Base-by-base conservation (phyloP, 2,888 invertebrate species). In the Caenorhabditis doughertyi region DNA sequence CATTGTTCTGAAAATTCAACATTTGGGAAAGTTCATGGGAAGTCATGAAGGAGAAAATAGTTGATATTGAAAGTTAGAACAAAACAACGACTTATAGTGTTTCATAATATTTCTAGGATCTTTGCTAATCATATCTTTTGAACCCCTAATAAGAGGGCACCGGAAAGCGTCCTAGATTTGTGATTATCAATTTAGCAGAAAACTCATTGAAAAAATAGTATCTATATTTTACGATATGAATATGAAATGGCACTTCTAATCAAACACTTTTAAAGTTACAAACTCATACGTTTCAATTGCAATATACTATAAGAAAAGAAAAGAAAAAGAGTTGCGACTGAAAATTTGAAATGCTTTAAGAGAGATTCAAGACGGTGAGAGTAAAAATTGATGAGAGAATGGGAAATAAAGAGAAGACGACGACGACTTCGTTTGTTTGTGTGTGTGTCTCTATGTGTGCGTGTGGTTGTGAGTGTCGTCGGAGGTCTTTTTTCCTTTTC, bases 371-470 rank as follows among this genome's bases (percentile, higher is more conserved):
- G 65, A 49, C 53, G 23, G 27, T 53, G 25, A 55, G 55, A 51
- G 35, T 2, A 72, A 35, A 27, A 18, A 39, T 13, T 39, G 39
- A 13, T 39, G 5, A 47, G 44, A 47, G 44, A 47, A 47, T 18
- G 42, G 13, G 11, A 35, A 39, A 47, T 5, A 71, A 58, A 16
- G 42, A 42, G 16, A 42, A 47, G 47, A 56, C 42, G 23, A 39
- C 21, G 58, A 47, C 58, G 58, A 58, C 44, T 27, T 58, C 49
- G 51, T 16, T 29, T 51, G 44, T 47, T 18, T 3, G 44, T 47
- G 65, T 51, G 49, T 65, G 51, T 65, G 49, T 65, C 51, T 65
- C 51, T 64, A 29, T 62, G 42, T 51, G 29, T 65, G n/a, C 27
- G 49, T 49, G 64, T 29, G 44, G n/a, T 3, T 18, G 44, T 47